Base-by-base conservation (phyloP, 2,797 vertebrate species). In the Sebastes cheni region DNA sequence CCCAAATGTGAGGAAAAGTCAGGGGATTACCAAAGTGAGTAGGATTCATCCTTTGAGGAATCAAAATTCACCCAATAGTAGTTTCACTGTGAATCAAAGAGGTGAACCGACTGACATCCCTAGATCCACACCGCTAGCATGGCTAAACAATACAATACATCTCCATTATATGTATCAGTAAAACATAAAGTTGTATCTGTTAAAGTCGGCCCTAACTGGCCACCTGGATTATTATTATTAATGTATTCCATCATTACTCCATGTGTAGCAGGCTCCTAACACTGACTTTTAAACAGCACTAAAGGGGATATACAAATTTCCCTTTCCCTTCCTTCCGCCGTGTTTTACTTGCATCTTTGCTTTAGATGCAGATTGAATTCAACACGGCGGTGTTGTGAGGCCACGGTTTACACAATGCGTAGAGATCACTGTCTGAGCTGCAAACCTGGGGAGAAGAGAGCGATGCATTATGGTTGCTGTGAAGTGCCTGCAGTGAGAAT, bases 401-500 rank as follows among this genome's bases (percentile, higher is more conserved):
- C 76, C 29, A 20, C 18, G 67, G 59, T 72, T 82, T 71, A 50
- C 67, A 75, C 71, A 73, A 16, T 30, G 58, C 58, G 68, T 20
- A 18, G 59, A 67, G 27, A 66, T 67, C 54, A 55, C 75, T 77
- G 77, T 83, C 65, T 81, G 67, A 67, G 60, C 27, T 58, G 46
- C 42, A 71, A 30, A 79, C 70, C 83, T 60, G 67, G 20, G 73
- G 52, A 83, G 69, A 69, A 60, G 30, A 77, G 27, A 68, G 64
- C 36, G 3, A 16, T 10, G 73, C 64, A 27, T 29, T 68, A 75
- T 27, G 61, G 72, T 56, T 52, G 67, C 77, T 80, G 59, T 65
- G 52, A 83, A 79, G 62, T 39, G 69, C 77, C 78, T 80, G 72
- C 77, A 83, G 65, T 80, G 65, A 83, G 60, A 29, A 29, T 29